These are phyloP conservation scores for Tiliacea aurago DNA, from an alignment of 2,888 invertebrate species.

Conservation along the genomic window DNA sequence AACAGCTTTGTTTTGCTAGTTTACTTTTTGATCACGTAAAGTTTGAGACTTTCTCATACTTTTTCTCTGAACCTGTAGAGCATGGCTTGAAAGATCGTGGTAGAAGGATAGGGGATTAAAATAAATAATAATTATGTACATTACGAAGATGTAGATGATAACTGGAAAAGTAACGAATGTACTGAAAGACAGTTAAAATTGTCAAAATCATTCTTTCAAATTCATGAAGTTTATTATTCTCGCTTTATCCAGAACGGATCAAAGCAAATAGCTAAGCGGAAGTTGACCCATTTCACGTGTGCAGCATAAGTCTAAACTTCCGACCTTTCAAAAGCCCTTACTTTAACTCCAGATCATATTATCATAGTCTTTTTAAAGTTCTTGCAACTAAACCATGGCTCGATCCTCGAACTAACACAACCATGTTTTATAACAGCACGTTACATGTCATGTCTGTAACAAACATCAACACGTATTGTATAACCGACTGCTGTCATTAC, in stretches of 20 bases:
- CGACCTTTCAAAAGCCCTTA: not conserved
- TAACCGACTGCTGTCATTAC: slow-evolving; percentile 9
- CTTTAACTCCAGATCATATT: not conserved
- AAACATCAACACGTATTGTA: slow-evolving; percentile 11
- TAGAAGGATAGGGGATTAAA: not conserved
- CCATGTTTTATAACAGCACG: not conserved
- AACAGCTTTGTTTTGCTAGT: slow-evolving; percentile 25
- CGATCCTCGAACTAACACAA: not conserved
- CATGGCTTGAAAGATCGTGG: not conserved
- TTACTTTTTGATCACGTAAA: slow-evolving; percentile 28
- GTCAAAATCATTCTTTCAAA: not conserved
- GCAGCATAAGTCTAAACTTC: not conserved
- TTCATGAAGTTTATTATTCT: not conserved
- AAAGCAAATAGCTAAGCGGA: not conserved
- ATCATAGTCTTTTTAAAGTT: not conserved
- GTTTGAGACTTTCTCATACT: slow-evolving; percentile 50
- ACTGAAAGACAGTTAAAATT: not conserved
- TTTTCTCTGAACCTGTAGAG: slow-evolving; percentile 38
- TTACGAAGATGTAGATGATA: not conserved
- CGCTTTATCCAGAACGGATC: not conserved
- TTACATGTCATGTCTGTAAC: not conserved
- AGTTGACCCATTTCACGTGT: not conserved
- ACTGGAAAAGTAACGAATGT: not conserved
- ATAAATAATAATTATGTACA: not conserved
- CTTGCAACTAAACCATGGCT: not conserved